A percentile compares a stretch with the other conserved stretches of the same genome.
Evolutionary conservation across 2,113 vertebrate genomes (phyloP).

Genomic region (Phainopepla nitens): DNA sequence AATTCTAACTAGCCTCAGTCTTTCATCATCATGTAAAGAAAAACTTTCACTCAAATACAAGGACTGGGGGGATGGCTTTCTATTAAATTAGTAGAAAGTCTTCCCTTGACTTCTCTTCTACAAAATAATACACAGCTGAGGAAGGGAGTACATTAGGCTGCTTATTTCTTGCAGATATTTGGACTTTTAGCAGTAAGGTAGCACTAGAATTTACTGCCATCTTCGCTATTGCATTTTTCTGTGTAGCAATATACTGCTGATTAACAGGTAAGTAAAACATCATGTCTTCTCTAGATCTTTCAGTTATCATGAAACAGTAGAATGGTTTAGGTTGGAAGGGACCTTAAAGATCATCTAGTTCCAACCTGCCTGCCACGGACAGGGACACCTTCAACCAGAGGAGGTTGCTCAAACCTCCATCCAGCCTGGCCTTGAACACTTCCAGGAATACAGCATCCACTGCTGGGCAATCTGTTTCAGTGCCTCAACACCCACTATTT

Average conservation of each 20-base stretch:
- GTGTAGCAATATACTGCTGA: not conserved
- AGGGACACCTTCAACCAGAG: not conserved
- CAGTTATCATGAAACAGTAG: not conserved
- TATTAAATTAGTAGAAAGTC: not conserved
- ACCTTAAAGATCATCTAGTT: not conserved
- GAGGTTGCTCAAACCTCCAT: not conserved
- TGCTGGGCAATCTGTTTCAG: not conserved
- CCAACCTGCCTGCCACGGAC: not conserved
- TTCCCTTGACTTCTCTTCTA: not conserved
- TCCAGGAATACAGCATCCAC: not conserved
- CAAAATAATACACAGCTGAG: not conserved
- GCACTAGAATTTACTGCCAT: not conserved
- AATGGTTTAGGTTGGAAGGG: not conserved
- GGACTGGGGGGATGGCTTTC: not conserved
- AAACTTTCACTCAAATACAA: not conserved
- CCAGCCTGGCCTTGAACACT: not conserved
- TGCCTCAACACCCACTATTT: not conserved
- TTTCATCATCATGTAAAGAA: not conserved
- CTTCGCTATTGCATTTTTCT: not conserved
- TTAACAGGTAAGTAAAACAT: not conserved
- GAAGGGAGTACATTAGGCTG: accelerated
- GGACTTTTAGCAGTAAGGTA: not conserved
- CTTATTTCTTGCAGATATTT: not conserved
- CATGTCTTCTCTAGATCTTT: not conserved
- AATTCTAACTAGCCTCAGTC: not conserved